Evolutionary conservation across 2,888 invertebrate species (phyloP).

Genomic region (Carabus problematicus): DNA sequence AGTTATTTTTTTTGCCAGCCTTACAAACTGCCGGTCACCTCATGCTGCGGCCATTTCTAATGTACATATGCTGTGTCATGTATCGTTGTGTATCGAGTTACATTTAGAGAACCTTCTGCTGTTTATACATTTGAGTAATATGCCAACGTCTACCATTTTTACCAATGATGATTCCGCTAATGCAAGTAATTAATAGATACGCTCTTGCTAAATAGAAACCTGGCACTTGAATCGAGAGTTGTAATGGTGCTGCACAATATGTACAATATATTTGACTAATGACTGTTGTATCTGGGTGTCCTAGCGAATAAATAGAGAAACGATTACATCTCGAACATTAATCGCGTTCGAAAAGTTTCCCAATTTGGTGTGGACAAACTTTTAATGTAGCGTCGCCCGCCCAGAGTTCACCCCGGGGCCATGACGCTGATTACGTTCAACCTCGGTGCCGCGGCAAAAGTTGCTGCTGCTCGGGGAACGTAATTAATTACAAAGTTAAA

Average conservation of each 20-base stretch:
- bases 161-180: no score
- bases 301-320: conserved; percentile 2
- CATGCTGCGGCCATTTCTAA: conserved; percentile 39
- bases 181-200: no score
- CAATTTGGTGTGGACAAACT: conserved; percentile 39
- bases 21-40: conserved; percentile 39
- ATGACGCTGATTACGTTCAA: conserved; percentile 21
- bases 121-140: no score
- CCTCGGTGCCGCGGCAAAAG: conserved; percentile 13
- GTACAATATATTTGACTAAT: no score
- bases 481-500: conserved; percentile 43
- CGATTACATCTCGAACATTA: conserved; percentile 41
- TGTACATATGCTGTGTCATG: no score
- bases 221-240: no score
- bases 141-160: no score
- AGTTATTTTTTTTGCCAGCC: conserved; percentile 44
- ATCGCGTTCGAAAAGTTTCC: conserved; percentile 41
- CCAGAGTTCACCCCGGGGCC: conserved; percentile 14
- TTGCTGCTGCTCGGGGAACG: conserved; percentile 31
- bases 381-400: conserved; percentile 25
- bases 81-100: no score
- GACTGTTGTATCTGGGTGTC: no score
- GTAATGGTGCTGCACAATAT: no score
- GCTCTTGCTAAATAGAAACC: no score
- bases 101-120: no score